A percentile compares a stretch with the other conserved stretches of the same genome.
Conservation (phyloP, 2,888 invertebrate genomes). For the Luperina testacea region DNA sequence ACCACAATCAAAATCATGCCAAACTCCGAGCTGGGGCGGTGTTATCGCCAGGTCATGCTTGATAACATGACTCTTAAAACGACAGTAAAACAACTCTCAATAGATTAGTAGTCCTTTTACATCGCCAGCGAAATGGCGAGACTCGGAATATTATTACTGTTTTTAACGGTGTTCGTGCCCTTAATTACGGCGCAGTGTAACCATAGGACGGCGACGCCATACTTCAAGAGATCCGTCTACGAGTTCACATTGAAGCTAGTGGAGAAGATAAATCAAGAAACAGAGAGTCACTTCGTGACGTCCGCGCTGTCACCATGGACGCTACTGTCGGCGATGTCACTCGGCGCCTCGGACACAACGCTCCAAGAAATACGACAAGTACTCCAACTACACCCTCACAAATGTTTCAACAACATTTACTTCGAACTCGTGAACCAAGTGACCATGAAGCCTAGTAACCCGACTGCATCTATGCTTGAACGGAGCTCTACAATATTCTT, state of each 20-base stretch:
- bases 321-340: conserved; percentile 76
- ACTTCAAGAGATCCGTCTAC: conserved; percentile 73
- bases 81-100: conserved; percentile 60
- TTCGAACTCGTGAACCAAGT: conserved; percentile 73
- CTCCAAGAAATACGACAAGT: conserved; percentile 75
- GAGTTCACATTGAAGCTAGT: conserved; percentile 75
- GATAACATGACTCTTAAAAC: conserved; percentile 65
- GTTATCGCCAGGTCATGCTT: conserved; percentile 69
- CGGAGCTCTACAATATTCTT: conserved; percentile 78
- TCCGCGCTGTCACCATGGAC: conserved; percentile 83
- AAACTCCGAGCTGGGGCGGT: conserved; percentile 53
- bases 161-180: conserved; percentile 61
- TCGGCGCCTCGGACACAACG: conserved; percentile 78
- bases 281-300: conserved; percentile 81
- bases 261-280: conserved; percentile 74
- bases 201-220: conserved; percentile 61
- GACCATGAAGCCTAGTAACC: conserved; percentile 59
- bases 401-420: conserved; percentile 81
- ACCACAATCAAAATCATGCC: conserved; percentile 62
- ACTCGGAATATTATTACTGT: conserved; percentile 63
- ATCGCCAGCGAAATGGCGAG: conserved; percentile 70
- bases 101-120: conserved; percentile 62
- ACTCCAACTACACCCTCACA: conserved; percentile 73
- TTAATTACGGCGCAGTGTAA: conserved; percentile 72
- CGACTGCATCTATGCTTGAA: conserved; percentile 71